Base-by-base conservation (phyloP, 2,888 invertebrate species). In the Agrochola lychnidis region DNA sequence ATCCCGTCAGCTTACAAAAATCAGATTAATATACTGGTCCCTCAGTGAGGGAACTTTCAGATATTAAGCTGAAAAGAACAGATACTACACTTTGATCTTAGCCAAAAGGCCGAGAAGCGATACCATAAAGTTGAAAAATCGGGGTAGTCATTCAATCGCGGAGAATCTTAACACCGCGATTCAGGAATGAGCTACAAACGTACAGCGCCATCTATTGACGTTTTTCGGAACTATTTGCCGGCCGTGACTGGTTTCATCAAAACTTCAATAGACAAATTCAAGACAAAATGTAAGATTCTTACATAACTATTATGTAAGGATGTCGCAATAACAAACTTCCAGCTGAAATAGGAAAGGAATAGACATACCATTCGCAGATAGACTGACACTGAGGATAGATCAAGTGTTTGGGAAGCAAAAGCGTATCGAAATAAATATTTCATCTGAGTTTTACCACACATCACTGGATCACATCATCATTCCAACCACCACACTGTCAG, bases 61-160 rank as follows among this genome's bases (percentile, higher is more conserved):
- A n/a, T n/a, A n/a, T n/a, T n/a, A n/a, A n/a, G n/a, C n/a, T n/a
- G n/a, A n/a, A n/a, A n/a, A n/a, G n/a, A n/a, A n/a, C n/a, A n/a
- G n/a, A n/a, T n/a, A n/a, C n/a, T n/a, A n/a, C n/a, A n/a, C 64
- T 67, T 62, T 62, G 62, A 62, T 57, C 57, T 57, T 57, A 57
- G 57, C 57, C 57, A 57, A 57, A n/a, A 51, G 51, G 51, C 51
- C 51, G 51, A 51, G 51, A 51, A 51, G 51, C 51, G 51, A 51
- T 51, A 51, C 6, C 6, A 2, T 7, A 7, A 51, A 19, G 19
- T 1, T 19, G 2, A 19, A 19, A 51, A 51, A 51, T 51, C 19
- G 19, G 51, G 51, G 51, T 51, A 7, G 51, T 51, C 51, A 51
- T 51, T 51, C 51, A 19, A 6, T 19, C 51, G 16, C 51, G 19